Base-by-base conservation (phyloP, 2,888 invertebrate species). In the Sarcophaga rosellei region DNA sequence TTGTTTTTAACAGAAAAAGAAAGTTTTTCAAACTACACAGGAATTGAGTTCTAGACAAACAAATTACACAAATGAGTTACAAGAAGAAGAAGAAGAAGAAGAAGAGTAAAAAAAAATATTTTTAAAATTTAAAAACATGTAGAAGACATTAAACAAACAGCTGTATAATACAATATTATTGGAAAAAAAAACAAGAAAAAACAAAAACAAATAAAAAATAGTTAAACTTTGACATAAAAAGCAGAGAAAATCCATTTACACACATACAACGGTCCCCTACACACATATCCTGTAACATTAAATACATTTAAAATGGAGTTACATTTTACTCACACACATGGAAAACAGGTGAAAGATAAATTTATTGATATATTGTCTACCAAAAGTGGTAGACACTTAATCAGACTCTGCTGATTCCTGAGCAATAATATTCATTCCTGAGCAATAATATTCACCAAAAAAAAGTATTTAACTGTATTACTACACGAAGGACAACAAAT, bases 41-140 rank as follows among this genome's bases (percentile, higher is more conserved):
- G 85, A 87, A 87, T 87, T 85, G 85, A 87, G 78, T 73, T 79
- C 35, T 21, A 73, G 17, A 84, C 65, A 47, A 73, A 62, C 21
- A 72, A 69, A 44, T 35, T 20, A 73, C 66, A 68, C 61, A 68
- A 73, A 2, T 0, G 12, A 35, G 35, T 53, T 17, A 17, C 53
- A 53, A 53, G 5, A 17, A 53, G 0, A 1, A 53, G 53, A 53
- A 53, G 0, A 1, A 53, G 53, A 53, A 53, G 17, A 53, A 47
- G 3, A 47, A 12, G 53, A 53, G 35, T 35, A 35, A 10, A 17
- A 53, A 4, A 15, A 53, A 53, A 6, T 15, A 53, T 53, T 53
- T 53, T 53, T 53, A 53, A 53, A 53, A 53, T 17, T 53, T 53
- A 15, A 53, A 53, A 53, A 53, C 10, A 4, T 53, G 17, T 15